Percentiles rank a stretch among this genome's conserved stretches.
Evolutionary conservation across 2,113 vertebrate genomes (phyloP).

Genomic region (Microcebus jonahi): DNA sequence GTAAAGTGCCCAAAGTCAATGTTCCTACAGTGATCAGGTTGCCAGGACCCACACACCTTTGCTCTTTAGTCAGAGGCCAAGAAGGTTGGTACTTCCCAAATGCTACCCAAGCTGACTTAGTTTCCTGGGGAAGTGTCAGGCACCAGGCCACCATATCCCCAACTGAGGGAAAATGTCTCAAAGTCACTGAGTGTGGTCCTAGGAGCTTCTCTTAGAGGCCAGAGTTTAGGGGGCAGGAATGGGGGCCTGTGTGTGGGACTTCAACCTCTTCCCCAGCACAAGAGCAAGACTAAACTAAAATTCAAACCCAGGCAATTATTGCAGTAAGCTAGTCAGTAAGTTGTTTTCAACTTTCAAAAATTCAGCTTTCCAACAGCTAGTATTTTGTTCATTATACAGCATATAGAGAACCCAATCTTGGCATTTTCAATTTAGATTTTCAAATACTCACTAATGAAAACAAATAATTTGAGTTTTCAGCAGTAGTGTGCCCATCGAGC

Average conservation of each 20-base stretch:
- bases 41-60: neutral
- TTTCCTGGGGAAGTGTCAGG: neutral
- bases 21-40: neutral
- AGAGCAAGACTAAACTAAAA: neutral
- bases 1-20: neutral
- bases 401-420: neutral
- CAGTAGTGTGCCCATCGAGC: neutral
- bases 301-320: neutral
- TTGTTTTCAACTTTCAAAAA: neutral
- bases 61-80: neutral
- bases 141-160: neutral
- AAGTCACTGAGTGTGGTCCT: neutral
- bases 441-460: neutral
- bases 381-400: neutral
- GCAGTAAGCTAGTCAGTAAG: neutral
- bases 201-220: neutral
- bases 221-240: neutral
- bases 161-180: neutral
- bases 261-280: neutral
- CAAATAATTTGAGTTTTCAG: neutral
- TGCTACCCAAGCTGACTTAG: neutral
- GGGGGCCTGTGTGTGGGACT: neutral
- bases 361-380: neutral
- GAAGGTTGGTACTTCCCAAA: neutral
- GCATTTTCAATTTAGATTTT: conserved; percentile 37